Evolutionary conservation across 2,797 vertebrate species (phyloP).

Genomic region (Chelon auratus): DNA sequence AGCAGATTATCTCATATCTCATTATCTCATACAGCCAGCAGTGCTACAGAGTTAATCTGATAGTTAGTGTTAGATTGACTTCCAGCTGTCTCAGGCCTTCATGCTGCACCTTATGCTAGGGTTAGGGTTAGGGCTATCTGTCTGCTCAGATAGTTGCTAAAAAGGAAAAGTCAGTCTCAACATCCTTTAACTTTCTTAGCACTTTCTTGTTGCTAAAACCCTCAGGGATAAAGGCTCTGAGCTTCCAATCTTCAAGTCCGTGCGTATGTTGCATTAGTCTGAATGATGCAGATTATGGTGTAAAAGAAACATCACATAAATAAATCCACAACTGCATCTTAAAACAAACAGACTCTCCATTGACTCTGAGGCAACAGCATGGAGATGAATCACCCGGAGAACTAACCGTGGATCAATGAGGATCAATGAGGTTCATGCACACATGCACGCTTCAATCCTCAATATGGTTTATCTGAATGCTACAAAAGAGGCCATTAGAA

Average conservation of each 20-base stretch:
- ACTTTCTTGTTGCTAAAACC: background rate
- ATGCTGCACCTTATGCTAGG: background rate
- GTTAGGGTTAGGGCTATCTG: too few species aligned
- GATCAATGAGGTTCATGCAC: constrained; percentile 21
- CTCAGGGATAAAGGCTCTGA: too few species aligned
- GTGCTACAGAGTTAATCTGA: too few species aligned
- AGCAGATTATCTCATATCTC: too few species aligned
- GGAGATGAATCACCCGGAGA: constrained; percentile 30
- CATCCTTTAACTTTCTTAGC: background rate
- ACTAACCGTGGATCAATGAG: constrained; percentile 34
- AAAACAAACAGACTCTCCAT: constrained; percentile 22
- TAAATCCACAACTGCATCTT: constrained; percentile 6
- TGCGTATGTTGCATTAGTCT: background rate
- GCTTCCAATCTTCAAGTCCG: too few species aligned
- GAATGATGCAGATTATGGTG: constrained; percentile 17
- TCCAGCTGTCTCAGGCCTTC: background rate
- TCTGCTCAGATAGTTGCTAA: too few species aligned
- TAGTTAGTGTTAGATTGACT: too few species aligned
- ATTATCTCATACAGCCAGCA: too few species aligned
- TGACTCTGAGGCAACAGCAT: background rate
- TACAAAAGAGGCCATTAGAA: constrained; percentile 14
- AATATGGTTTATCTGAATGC: background rate
- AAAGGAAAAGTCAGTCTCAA: background rate
- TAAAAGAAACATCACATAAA: constrained; percentile 34
- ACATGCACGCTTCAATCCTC: background rate